Evolutionary conservation across 2,113 vertebrate genomes (phyloP).

Genomic region (Naja naja): DNA sequence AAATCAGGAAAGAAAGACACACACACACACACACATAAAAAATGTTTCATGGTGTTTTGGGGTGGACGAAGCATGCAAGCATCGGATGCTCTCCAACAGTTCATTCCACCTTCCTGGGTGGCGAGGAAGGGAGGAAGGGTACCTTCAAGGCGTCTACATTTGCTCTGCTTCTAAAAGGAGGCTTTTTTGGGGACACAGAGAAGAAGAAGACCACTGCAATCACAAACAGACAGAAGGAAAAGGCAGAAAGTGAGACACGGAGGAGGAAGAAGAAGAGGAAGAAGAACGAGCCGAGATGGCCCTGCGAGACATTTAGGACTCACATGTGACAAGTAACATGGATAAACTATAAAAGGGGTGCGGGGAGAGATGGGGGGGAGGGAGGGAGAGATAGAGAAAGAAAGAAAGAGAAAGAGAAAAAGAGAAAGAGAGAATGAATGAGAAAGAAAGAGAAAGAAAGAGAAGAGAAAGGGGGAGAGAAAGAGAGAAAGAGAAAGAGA

Average conservation of each 20-base stretch:
- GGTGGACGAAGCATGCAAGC: slow-evolving; percentile 81
- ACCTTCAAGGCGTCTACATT: slow-evolving; percentile 88
- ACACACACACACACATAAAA: too few relatives aligned
- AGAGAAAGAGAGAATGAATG: accelerated
- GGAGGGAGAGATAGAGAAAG: slow-evolving; percentile 7
- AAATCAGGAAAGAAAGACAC: slow-evolving; percentile 35
- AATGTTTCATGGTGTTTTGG: slow-evolving; percentile 58
- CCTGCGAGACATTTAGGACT: too few relatives aligned
- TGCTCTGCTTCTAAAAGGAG: slow-evolving; percentile 86
- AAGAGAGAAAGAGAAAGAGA: too few relatives aligned
- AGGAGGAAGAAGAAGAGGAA: background rate
- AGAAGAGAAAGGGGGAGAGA: too few relatives aligned
- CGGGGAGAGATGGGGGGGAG: background rate
- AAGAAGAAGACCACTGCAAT: slow-evolving; percentile 89
- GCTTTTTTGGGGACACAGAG: slow-evolving; percentile 76
- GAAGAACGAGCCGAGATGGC: background rate
- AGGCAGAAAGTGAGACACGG: slow-evolving; percentile 67
- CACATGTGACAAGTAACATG: slow-evolving; percentile 31
- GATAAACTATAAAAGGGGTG: slow-evolving; percentile 26
- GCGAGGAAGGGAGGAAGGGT: slow-evolving; percentile 66
- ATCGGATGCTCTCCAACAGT: slow-evolving; percentile 73
- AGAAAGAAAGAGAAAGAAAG: too few relatives aligned
- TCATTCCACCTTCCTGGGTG: slow-evolving; percentile 80
- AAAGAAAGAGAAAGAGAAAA: background rate
- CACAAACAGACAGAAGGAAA: slow-evolving; percentile 86